Evolutionary conservation across 2,113 vertebrate species (phyloP).

Genomic region (Cinclus mexicanus): DNA sequence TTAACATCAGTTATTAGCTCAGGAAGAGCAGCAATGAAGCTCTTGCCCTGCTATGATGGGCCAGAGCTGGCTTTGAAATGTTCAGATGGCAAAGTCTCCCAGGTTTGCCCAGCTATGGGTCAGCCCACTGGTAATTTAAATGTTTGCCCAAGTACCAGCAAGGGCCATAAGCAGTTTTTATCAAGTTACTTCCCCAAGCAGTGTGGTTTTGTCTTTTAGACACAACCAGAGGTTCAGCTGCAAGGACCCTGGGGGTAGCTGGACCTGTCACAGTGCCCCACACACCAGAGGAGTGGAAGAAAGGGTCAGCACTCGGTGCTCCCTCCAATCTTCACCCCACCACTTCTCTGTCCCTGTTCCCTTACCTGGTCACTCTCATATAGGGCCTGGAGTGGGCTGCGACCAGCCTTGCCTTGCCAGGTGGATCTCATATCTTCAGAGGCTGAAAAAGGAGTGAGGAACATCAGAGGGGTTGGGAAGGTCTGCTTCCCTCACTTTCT

Average conservation of each 20-base stretch:
- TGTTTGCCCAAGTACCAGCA: background rate
- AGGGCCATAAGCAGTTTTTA: background rate
- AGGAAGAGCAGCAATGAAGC: background rate
- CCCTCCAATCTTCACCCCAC: fast-evolving
- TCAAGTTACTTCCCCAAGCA: background rate
- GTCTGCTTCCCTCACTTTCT: background rate
- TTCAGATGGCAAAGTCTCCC: background rate
- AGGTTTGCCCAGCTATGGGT: background rate
- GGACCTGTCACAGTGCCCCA: background rate
- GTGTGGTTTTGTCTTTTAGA: background rate
- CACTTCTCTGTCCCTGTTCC: background rate
- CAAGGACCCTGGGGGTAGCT: background rate
- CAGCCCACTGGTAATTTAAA: background rate
- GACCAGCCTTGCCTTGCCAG: slow-evolving; percentile 78
- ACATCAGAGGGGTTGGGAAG: background rate
- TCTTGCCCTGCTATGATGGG: background rate
- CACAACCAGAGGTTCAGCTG: background rate
- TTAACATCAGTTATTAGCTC: background rate
- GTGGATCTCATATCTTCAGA: slow-evolving; percentile 64
- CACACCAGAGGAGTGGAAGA: background rate
- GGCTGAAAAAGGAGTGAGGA: slow-evolving; percentile 47
- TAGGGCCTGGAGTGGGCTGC: slow-evolving; percentile 85
- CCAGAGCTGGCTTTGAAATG: background rate
- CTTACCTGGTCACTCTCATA: slow-evolving; percentile 87
- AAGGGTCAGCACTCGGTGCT: background rate